Conservation (phyloP, 2,113 vertebrate genomes). For the Dryoscopus gambensis region DNA sequence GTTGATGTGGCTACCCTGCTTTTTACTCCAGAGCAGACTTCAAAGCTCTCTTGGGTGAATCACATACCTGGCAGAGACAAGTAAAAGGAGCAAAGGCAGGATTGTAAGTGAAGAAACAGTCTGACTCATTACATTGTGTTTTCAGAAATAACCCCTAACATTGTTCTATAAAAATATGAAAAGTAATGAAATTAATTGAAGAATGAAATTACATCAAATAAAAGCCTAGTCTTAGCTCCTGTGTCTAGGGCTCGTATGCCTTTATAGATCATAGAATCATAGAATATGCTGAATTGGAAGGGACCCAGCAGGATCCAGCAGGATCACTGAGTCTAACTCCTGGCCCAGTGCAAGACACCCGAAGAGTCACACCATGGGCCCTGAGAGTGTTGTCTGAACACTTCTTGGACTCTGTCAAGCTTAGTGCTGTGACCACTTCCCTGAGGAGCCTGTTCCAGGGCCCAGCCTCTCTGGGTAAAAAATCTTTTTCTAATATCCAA, state of each 20-base stretch:
- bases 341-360: not conserved
- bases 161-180: not conserved
- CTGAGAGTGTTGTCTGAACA: not conserved
- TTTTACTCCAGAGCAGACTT: not conserved
- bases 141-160: not conserved
- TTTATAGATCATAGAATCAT: not conserved
- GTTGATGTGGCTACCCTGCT: not conserved
- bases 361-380: not conserved
- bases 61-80: not conserved
- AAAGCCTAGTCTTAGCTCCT: not conserved
- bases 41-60: not conserved
- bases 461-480: not conserved
- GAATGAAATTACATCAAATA: not conserved
- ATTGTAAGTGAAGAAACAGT: not conserved
- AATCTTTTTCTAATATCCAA: not conserved
- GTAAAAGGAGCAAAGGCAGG: not conserved
- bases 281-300: not conserved
- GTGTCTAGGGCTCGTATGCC: not conserved
- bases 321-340: not conserved
- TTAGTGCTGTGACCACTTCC: not conserved
- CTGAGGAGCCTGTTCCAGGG: not conserved
- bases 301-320: not conserved
- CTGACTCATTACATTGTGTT: not conserved
- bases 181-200: not conserved
- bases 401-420: not conserved